Base-by-base conservation (phyloP, 2,113 vertebrate species). In the Hemichromis elongatus region DNA sequence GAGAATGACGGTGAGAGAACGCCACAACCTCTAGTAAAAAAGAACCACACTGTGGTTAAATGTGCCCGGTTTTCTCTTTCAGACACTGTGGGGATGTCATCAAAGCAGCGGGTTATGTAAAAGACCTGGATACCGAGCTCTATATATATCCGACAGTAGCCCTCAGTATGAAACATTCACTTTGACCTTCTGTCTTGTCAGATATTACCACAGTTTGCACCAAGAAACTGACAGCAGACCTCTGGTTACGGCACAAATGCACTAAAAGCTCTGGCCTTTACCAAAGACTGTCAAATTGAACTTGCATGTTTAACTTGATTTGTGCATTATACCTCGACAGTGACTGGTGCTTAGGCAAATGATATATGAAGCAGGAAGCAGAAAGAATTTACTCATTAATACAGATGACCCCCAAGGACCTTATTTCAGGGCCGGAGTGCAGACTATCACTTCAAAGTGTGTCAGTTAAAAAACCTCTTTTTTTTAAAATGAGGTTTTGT, bases 131-230 rank as follows among this genome's bases (percentile, higher is more conserved):
- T 90, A 83, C 88, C 61, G 63, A 86, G 73, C 82, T 92, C 88
- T 92, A 93, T 92, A 92, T 94, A 92, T 95, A 94, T 91, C 91
- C 80, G 52, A 86, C 82, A 86, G 83, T 89, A 86, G 82, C 90
- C 92, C 84, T 90, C 88, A 82, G 92, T 92, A 93, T 91, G 90
- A 93, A 94, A 94, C 93, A 94, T 93, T 92, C 93, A 92, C 91
- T 94, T 88, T 95, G 94, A 95, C 94, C 94, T 94, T 94, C 92
- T 92, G 93, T 92, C 93, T 90, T 94, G 93, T 95, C 92, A 94
- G 89, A 92, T 93, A 90, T 77, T 84, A 89, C 84, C 79, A 82
- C 24, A 35, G 79, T 90, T 90, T 91, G 87, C 85, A 92, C 82
- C 89, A 86, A 81, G 81, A 94, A 90, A 77, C 87, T 93, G 95